Base-by-base conservation (phyloP, 2,888 invertebrate genomes). In the Thymelicus sylvestris region DNA sequence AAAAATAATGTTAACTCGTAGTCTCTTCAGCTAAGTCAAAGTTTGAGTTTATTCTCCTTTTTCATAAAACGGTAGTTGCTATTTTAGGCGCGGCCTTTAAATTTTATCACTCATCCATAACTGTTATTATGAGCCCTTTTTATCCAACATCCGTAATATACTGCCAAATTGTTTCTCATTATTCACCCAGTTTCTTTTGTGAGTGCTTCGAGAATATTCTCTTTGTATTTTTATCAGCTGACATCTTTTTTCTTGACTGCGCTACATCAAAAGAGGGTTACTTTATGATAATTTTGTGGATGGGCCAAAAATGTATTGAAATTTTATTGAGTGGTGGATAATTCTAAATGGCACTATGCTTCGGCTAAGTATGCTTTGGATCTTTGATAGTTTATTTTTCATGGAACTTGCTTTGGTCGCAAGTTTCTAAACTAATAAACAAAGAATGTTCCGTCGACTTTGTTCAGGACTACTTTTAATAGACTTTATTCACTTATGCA, bases 131-230 rank as follows among this genome's bases (percentile, higher is more conserved):
- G 81, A 83, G 80, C 78, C 79, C 81, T 81, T 83, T 84, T 80
- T 81, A 77, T 81, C 79, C 50, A 19, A 81, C 80, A 77, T 79
- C 81, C 80, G 83, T 86, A 83, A 82, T 84, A 80, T 82, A 85
- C 84, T 82, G 81, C 78, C 80, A 82, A 83, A 86, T 87, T 83
- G 84, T 85, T 83, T 80, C 83, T 81, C 83, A 84, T 90, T 86
- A 85, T 87, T 88, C 86, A 86, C 84, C 66, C 24, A 63, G 19
- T 64, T 64, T 83, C 84, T 80, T 84, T 81, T 83, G 81, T 82
- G 77, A 78, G 78, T 82, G 78, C 79, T 82, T 81, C 76, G 76
- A 76, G 79, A 79, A 77, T 78, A 76, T 74, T 75, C 72, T 81
- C 77, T 82, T 86, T 84, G 82, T 85, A 72, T 83, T 86, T 88